Evolutionary conservation across 2,113 vertebrate species (phyloP), one percentile per base, ranked within the genome.

Genomic region (Corapipo altera): DNA sequence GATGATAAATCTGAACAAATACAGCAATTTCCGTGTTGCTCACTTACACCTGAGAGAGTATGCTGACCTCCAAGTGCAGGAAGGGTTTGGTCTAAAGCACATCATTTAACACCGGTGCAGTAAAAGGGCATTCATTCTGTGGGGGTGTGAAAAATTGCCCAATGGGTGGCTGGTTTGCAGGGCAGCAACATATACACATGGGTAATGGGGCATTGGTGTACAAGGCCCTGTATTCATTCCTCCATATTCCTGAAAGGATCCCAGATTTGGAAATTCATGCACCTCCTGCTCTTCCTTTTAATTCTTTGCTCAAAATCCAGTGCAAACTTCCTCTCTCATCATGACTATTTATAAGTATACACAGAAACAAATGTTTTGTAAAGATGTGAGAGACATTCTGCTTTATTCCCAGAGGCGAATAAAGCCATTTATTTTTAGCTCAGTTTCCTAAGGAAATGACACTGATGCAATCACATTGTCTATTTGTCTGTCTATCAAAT

Each of bases 401-500:
- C 83, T 95, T 97, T 92, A 95, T 89, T 97, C 96, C 65, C 95
- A 72, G 61, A 30, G 44, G 95, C 70, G 86, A 92, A 95, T 89
- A 95, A 92, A 95, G 92, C 61, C 76, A 91, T 97, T 93, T 96
- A 95, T 96, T 97, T 97, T 97, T 97, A 97, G 91, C 35, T 80
- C 32, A 23, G 94, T 95, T 97, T 97, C 96, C 96, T 97, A 95
- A 95, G 96, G 96, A 97, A 97, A 95, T 81, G 89, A 75, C 86
- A 95, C 76, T 95, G 96, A 96, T 97, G 96, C 89, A 96, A 95
- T 93, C 89, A 75, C 93, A 97, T 97, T 97, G 96, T 97, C 96
- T 96, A 75, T 97, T 87, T 95, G 69, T 86, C 96, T 93, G 88
- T 96, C 95, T 91, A 87, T 89, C 84, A 91, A 69, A 91, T 32